A percentile compares a stretch with the other conserved stretches of the same genome.
Evolutionary conservation across 2,888 invertebrate species (phyloP).

Genomic region (Gastracanthus pulcherrimus): DNA sequence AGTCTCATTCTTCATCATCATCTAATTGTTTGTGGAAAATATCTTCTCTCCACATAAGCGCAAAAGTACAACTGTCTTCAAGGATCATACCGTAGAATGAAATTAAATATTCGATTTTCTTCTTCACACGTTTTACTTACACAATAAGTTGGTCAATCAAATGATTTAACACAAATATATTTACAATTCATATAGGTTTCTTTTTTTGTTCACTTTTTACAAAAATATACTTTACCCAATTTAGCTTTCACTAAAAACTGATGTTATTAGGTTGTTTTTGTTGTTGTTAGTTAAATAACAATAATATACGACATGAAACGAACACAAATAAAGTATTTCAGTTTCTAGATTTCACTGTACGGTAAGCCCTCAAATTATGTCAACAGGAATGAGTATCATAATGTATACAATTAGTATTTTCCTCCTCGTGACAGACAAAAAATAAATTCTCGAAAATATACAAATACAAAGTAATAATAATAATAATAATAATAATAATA

Average conservation of each 20-base stretch:
- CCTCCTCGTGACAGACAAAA: constrained; percentile 7
- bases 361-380: constrained; percentile 51
- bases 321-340: neutral
- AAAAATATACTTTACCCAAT: constrained; percentile 55
- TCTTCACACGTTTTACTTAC: constrained; percentile 7
- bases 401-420: constrained; percentile 3
- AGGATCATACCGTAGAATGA: constrained; percentile 57
- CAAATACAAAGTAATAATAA: constrained; percentile 17
- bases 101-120: constrained; percentile 39
- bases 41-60: constrained; percentile 45
- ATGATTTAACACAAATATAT: constrained; percentile 52
- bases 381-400: constrained; percentile 43
- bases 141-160: constrained; percentile 48
- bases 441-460: constrained; percentile 11
- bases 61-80: constrained; percentile 48
- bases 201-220: constrained; percentile 33
- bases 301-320: constrained; percentile 1
- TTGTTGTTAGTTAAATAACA: constrained; percentile 14
- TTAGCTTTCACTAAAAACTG: constrained; percentile 37
- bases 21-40: constrained; percentile 48
- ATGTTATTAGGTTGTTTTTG: neutral
- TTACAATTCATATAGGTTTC: constrained; percentile 52
- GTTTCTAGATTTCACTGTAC: constrained; percentile 52
- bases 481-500: neutral
- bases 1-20: constrained; percentile 31